Evolutionary conservation across 2,797 vertebrate species (phyloP).

Genomic region (Pterois miles): DNA sequence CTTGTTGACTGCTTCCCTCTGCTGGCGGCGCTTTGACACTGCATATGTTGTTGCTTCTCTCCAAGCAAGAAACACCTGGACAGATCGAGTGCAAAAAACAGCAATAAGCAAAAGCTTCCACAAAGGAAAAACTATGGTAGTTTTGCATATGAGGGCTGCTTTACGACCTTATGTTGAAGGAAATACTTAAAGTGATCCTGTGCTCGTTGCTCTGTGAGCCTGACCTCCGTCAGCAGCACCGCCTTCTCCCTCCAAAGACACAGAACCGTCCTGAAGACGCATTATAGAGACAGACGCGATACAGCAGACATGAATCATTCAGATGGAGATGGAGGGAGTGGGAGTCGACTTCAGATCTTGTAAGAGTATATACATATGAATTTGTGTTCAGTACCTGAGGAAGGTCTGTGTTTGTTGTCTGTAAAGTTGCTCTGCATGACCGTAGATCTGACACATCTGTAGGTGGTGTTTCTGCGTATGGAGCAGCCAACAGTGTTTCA

Average conservation of each 20-base stretch:
- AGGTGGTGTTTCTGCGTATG: constrained; percentile 81
- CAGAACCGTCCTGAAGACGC: constrained; percentile 75
- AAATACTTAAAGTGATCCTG: constrained; percentile 75
- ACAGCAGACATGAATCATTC: not conserved
- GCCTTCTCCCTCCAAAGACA: constrained; percentile 83
- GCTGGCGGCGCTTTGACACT: constrained; percentile 70
- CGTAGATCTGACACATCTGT: constrained; percentile 57
- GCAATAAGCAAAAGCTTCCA: not conserved
- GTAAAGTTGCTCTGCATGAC: constrained; percentile 78
- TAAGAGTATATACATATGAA: not conserved
- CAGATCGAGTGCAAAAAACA: constrained; percentile 7
- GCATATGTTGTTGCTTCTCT: constrained; percentile 58
- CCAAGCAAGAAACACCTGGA: constrained; percentile 85
- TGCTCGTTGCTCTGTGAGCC: constrained; percentile 66
- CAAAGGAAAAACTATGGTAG: not conserved
- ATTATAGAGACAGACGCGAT: not conserved
- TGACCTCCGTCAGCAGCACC: constrained; percentile 41
- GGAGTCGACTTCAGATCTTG: not conserved
- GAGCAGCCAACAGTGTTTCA: not conserved
- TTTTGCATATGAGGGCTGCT: not conserved
- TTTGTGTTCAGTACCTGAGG: constrained; percentile 80
- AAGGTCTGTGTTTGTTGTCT: constrained; percentile 40
- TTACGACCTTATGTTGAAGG: constrained; percentile 84
- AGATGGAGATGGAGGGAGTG: not conserved
- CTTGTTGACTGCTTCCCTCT: constrained; percentile 70